Evolutionary conservation across 2,113 vertebrate genomes (phyloP).

Genomic region (Dicentrarchus labrax): DNA sequence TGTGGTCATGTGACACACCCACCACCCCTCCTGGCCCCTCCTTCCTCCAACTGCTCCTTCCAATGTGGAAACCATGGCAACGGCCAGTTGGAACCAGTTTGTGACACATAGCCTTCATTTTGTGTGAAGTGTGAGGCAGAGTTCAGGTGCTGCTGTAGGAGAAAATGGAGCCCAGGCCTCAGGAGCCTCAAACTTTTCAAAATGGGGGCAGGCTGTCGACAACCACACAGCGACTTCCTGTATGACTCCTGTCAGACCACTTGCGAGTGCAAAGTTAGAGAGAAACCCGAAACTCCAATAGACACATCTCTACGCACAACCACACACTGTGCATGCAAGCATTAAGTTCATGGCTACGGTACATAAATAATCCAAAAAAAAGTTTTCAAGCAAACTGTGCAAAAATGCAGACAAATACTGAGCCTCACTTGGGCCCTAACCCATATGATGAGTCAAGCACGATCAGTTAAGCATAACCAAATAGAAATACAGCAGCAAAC

Average conservation of each 20-base stretch:
- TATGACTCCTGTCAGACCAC: slow-evolving; percentile 69
- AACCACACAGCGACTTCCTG: slow-evolving; percentile 81
- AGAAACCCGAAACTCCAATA: slow-evolving; percentile 59
- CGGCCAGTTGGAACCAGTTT: slow-evolving; percentile 91
- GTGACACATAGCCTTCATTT: slow-evolving; percentile 92
- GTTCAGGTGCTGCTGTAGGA: slow-evolving; percentile 89
- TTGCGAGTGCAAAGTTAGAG: slow-evolving; percentile 45
- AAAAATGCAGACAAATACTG: slow-evolving; percentile 9
- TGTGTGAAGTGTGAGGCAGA: slow-evolving; percentile 87
- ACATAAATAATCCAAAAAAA: slow-evolving; percentile 12
- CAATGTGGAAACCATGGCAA: slow-evolving; percentile 92
- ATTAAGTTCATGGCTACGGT: neutral
- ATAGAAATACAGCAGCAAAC: neutral
- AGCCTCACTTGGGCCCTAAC: neutral
- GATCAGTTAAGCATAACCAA: slow-evolving; percentile 8
- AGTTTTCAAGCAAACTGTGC: slow-evolving; percentile 27
- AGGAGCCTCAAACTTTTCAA: slow-evolving; percentile 77
- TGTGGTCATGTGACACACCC: slow-evolving; percentile 88
- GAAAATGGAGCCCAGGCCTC: slow-evolving; percentile 87
- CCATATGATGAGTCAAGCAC: neutral
- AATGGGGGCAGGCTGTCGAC: slow-evolving; percentile 68
- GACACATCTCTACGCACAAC: slow-evolving; percentile 32
- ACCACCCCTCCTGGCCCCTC: slow-evolving; percentile 74
- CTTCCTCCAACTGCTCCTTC: slow-evolving; percentile 86
- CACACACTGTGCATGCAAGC: slow-evolving; percentile 1